Evolutionary conservation across 2,888 invertebrate genomes (phyloP), one percentile per base, ranked within the genome.

Genomic region (Agonopterix alstromeriana): DNA sequence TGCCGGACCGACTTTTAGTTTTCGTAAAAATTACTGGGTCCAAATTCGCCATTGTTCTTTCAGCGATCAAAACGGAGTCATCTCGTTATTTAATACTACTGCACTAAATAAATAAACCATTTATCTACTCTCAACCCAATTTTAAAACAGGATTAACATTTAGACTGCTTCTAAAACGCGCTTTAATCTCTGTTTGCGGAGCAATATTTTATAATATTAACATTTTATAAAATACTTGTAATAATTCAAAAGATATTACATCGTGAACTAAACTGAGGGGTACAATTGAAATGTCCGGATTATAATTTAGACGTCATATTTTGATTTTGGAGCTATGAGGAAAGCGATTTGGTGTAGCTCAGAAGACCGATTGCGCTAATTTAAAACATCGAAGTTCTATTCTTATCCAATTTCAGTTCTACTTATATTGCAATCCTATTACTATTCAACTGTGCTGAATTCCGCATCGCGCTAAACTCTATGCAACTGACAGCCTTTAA

Each of bases 231-330:
- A 76, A 75, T 73, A 75, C 73, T 77, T 73, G 77, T 77, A 75
- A 83, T 83, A 83, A 80, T 81, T 85, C 80, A 81, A 79, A 59
- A 75, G 79, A 75, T 76, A 80, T 81, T 79, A 77, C 74, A 61
- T 64, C 61, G 60, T 63, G 59, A 74, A 69, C 57, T 61, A 61
- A 72, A 73, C 65, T 56, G 45, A 57, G 68, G 72, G 57, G 60
- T 59, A 58, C 75, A 67, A 83, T 84, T 79, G 77, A 78, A 74
- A 73, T 64, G 72, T 77, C 66, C 53, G 52, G 60, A 67, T 76
- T 75, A 73, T 77, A 78, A 79, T 81, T 75, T 78, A 59, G 63
- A 55, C 48, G 59, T 62, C 61, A 68, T 73, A 61, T 55, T 52
- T 38, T 46, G 54, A 57, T 49, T 14, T 44, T 48, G 43, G 48